Percentiles rank a stretch among this genome's conserved stretches.
Conservation (phyloP, 2,797 vertebrate genomes). For the Otolemur crassicaudatus region DNA sequence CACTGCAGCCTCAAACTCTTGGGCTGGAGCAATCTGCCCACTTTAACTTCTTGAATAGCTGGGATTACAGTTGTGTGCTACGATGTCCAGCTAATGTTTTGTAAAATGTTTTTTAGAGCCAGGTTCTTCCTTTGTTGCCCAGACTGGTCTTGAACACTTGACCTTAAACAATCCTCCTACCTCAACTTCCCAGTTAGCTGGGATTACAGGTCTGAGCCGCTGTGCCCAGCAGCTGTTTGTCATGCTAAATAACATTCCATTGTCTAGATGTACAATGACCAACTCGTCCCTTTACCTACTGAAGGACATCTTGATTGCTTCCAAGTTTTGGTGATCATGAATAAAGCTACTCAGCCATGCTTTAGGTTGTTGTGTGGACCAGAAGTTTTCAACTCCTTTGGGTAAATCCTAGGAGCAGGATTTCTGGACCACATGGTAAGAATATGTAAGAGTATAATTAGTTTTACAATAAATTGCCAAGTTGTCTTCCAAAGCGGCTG, state of each 20-base stretch:
- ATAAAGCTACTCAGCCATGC: background rate
- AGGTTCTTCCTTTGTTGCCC: background rate
- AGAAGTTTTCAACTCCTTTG: background rate
- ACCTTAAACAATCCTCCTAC: background rate
- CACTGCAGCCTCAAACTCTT: background rate
- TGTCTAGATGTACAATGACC: background rate
- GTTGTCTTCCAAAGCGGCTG: background rate
- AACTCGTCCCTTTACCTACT: background rate
- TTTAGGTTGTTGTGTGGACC: background rate
- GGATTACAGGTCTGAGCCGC: background rate
- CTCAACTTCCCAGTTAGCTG: background rate
- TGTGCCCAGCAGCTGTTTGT: background rate
- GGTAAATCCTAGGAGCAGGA: background rate
- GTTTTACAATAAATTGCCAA: background rate
- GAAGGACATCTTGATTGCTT: background rate
- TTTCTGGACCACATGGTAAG: background rate
- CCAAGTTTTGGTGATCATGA: background rate
- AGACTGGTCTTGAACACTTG: background rate
- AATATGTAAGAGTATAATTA: background rate
- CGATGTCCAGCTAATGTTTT: background rate
- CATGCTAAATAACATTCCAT: background rate
- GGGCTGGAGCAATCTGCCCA: background rate
- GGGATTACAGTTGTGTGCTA: background rate
- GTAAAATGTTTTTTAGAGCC: background rate
- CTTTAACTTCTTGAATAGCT: background rate